Base-by-base conservation (phyloP, 2,797 vertebrate genomes). In the Buphagus erythrorhynchus region DNA sequence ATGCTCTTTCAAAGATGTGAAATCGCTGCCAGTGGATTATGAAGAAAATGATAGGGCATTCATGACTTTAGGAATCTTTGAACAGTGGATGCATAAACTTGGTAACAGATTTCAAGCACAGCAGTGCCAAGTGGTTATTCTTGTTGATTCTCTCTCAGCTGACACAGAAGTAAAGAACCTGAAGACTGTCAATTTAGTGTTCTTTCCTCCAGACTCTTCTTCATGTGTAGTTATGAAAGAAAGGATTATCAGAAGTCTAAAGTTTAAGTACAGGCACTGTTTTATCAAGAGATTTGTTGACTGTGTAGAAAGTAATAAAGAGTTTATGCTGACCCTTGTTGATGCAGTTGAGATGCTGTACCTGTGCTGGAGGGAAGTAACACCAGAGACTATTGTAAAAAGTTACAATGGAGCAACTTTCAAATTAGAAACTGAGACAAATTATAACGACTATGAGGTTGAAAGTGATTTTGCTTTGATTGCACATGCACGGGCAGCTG, bases 211-310 rank as follows among this genome's bases (percentile, higher is more conserved):
- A 26, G 96, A 84, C 43, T 90, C 93, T 42, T 86, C 94, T 76
- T 93, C 96, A 48, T 86, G 52, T 85, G 17, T 89, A 78, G 86
- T 92, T 54, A 55, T 77, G 63, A 98, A 98, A 33, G 94, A 97
- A 67, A 96, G 93, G 14, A 73, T 97, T 75, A 91, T 97, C 79
- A 97, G 92, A 94, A 97, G 84, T 71, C 93, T 98, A 88, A 98
- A 98, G 88, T 55, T 98, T 90, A 97, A 97, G 78, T 98, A 98
- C 52, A 93, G 97, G n/a, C 51, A 54, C 33, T 89, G 79, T 62
- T 97, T 98, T 42, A 86, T 98, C 68, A 96, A 97, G 82, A 97
- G 92, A 76, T 98, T 98, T 94, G 78, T 98, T 95, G 97, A 95
- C 43, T 97, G 94, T 11, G 83, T 97, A 54, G 97, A 97, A 96